A percentile compares a stretch with the other conserved stretches of the same genome.
Evolutionary conservation across 2,113 vertebrate species (phyloP).

Genomic region (Corythaixoides concolor): DNA sequence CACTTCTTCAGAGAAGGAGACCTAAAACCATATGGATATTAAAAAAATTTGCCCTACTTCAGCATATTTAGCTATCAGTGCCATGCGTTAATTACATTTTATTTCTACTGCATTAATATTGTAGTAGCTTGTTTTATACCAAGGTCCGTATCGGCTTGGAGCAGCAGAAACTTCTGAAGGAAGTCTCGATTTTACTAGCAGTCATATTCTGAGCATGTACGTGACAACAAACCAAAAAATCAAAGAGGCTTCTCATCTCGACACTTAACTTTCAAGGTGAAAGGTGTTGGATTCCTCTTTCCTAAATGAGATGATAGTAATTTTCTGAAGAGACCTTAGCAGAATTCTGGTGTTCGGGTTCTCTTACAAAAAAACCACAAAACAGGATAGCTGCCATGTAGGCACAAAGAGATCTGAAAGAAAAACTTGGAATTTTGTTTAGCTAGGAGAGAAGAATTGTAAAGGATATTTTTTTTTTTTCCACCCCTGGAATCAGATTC

Average conservation of each 20-base stretch:
- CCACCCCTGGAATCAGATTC: rapidly evolving
- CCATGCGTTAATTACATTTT: background rate
- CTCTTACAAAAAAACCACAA: background rate
- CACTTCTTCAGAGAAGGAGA: background rate
- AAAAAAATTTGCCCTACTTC: background rate
- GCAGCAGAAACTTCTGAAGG: background rate
- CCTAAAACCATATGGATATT: background rate
- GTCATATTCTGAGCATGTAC: background rate
- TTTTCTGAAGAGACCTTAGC: background rate
- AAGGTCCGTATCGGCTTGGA: background rate
- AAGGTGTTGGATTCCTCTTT: background rate
- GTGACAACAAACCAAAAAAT: background rate
- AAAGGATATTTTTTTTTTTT: background rate
- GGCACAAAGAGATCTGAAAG: background rate
- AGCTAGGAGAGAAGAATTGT: background rate
- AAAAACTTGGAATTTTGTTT: background rate
- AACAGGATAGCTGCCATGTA: background rate
- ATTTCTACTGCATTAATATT: background rate
- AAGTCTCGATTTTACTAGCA: background rate
- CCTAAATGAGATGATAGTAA: background rate
- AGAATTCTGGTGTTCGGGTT: background rate
- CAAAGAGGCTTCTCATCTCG: background rate
- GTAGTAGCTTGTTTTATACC: background rate
- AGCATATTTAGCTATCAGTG: background rate
- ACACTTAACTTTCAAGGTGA: background rate